Base-by-base conservation (phyloP, 2,113 vertebrate genomes). In the Burhinus bistriatus region DNA sequence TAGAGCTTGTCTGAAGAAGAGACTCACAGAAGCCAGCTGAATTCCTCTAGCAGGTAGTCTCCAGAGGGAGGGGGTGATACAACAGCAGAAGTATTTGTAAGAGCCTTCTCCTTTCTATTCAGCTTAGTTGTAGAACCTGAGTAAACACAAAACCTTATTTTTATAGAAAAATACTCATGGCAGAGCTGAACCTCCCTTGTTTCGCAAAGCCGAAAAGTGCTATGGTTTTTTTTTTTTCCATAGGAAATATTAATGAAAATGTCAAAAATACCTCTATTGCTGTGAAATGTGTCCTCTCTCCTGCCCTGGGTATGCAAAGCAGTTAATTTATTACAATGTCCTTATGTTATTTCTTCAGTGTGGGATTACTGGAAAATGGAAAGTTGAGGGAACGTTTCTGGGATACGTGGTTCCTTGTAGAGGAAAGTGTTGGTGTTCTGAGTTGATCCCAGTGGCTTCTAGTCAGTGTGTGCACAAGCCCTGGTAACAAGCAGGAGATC, bases 221-320 rank as follows among this genome's bases (percentile, higher is more conserved):
- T 77, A 12, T 45, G 34, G 1, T 0, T 22, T 72, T 87, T 93
- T 87, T 93, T 44, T 97, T 12, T 96, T 97, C 78, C 65, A 49
- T 96, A 93, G 90, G 94, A 96, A 97, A 96, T 96, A 85, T 18
- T 94, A 93, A 92, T 85, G 90, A 95, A 96, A 96, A 92, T 95
- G 61, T 92, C 91, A 93, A 58, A 97, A 97, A 97, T 97, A 97
- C 98, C 94, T 98, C 97, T 95, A 10, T 93, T 90, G 84, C 81
- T 81, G 91, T 93, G 91, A 93, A 88, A 85, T 27, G 87, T 83
- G 86, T 93, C 79, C 85, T 91, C 65, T 89, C 47, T 95, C 91
- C 90, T 80, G 61, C 64, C 78, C 82, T 38, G 78, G 36, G 44
- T 96, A 57, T 82, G 82, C 61, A 78, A 69, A 95, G 87, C 91